Evolutionary conservation across 2,797 vertebrate species (phyloP).

Genomic region (Streptopelia turtur): DNA sequence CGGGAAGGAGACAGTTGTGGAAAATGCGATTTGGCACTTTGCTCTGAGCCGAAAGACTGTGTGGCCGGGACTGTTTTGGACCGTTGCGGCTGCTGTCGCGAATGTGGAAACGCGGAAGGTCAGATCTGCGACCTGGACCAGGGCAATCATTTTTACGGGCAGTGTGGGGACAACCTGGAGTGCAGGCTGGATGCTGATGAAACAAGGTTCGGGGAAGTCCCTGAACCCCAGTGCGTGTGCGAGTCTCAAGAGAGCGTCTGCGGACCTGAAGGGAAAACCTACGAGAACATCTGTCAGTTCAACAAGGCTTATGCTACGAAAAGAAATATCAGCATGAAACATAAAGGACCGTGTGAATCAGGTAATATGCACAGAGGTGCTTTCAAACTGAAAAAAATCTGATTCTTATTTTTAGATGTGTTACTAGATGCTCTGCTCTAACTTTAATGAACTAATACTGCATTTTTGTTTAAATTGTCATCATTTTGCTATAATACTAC

Average conservation of each 20-base stretch:
- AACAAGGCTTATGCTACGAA: conserved; percentile 8
- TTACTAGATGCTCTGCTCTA: not conserved
- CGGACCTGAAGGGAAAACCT: conserved; percentile 52
- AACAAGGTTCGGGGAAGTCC: conserved; percentile 52
- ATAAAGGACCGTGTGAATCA: conserved; percentile 61
- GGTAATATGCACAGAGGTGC: conserved; percentile 5
- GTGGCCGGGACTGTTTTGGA: conserved; percentile 43
- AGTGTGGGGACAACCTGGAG: conserved; percentile 32
- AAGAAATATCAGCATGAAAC: conserved; percentile 30
- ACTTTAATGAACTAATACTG: not conserved
- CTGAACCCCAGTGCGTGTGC: conserved; percentile 60
- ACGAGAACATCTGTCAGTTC: conserved; percentile 58
- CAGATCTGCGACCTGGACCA: conserved; percentile 69
- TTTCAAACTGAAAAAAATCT: not conserved
- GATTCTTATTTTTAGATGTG: not conserved
- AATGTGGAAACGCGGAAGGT: conserved; percentile 62
- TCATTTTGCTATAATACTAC: not conserved
- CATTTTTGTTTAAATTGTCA: not conserved
- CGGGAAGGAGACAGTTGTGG: conserved; percentile 29
- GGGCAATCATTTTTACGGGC: conserved; percentile 46
- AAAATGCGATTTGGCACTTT: conserved; percentile 37
- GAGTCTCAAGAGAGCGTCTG: conserved; percentile 53
- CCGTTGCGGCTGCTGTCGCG: conserved; percentile 23
- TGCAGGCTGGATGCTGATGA: conserved; percentile 45
- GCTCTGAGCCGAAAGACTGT: conserved; percentile 41